phyloP scores from a whole-genome alignment of 2,113 vertebrate species.

The Speoplatyrhinus poulsoni region DNA sequence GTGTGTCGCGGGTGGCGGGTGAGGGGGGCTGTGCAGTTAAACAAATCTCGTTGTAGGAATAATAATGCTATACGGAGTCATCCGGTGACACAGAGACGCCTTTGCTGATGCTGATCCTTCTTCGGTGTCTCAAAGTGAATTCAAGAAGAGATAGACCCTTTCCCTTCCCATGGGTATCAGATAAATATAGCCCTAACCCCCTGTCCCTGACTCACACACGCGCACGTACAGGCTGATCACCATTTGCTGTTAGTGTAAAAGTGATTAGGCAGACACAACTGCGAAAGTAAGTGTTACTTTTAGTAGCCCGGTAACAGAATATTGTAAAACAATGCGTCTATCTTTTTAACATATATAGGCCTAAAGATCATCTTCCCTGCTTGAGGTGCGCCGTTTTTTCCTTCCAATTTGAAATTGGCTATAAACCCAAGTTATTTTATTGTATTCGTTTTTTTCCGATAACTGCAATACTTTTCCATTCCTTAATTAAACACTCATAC shows the following conservation, averaged over 20 bases:
- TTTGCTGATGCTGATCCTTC: constrained; percentile 87
- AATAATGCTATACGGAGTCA: constrained; percentile 76
- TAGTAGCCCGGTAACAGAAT: constrained; percentile 75
- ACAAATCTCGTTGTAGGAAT: constrained; percentile 75
- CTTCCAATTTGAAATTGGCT: no score
- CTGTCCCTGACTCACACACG: constrained; percentile 42
- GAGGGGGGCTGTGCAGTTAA: not conserved
- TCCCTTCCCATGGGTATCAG: constrained; percentile 90
- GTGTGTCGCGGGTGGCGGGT: not conserved
- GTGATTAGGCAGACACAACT: constrained; percentile 95
- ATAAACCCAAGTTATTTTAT: no score
- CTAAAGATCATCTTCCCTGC: not conserved
- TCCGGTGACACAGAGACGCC: constrained; percentile 83
- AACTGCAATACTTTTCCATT: no score
- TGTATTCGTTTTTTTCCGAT: no score
- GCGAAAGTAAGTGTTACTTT: constrained; percentile 84
- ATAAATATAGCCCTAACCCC: constrained; percentile 89
- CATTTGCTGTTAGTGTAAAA: constrained; percentile 96
- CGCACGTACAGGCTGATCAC: constrained; percentile 62
- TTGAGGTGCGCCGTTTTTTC: not conserved
- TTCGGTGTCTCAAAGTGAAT: constrained; percentile 82
- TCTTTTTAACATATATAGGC: not conserved
- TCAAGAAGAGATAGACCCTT: constrained; percentile 80
- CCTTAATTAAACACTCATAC: no score
- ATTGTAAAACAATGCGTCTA: constrained; percentile 64